Evolutionary conservation across 2,888 invertebrate genomes (phyloP), one percentile per base, ranked within the genome.

Genomic region (Lissocephala sabroskyi): DNA sequence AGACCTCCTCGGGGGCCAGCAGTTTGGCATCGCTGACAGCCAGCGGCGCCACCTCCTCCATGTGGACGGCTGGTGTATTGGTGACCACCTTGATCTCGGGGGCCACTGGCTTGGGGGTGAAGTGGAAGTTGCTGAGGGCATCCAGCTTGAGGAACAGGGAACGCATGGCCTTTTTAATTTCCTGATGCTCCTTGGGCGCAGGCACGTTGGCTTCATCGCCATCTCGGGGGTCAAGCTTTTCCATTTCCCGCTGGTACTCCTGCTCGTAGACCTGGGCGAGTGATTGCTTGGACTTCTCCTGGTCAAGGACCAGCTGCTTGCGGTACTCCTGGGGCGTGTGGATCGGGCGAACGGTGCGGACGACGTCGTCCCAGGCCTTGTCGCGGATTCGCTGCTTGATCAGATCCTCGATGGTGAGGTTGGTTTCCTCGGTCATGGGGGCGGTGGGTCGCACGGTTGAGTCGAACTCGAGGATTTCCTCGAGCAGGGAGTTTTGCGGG

Each of bases 41-140:
- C 4, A 94, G 87, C 0, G 98, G 98, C 0, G 96, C 96, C 5
- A 97, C 96, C 85, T 99, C 98, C 84, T 99, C 99, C 90, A 97
- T 93, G 23, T 87, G 89, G 41, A 98, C 90, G 0, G 97, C 94
- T 1, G 98, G 95, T 56, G 95, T 87, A 81, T 99, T 98, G 51
- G 91, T 93, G 3, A 98, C 88, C 52, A 99, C 92, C 85, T 93
- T 94, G 1, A 97, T 86, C 75, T 98, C 98, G 0, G 96, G 93
- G 51, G 90, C 89, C 1, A 91, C 90, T 49, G 90, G 89, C 86
- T 92, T 94, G 0, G 98, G 98, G 36, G 96, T 96, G 78, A 93
- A 98, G 83, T 97, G 95, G 84, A 93, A 97, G 83, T 98, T 97
- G 1, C 93, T 92, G 10, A 99, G 86, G 0, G 97, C 94, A 85